A percentile compares a stretch with the other conserved stretches of the same genome.
Conservation (phyloP, 2,797 vertebrate genomes). For the Intellagama lesueurii region DNA sequence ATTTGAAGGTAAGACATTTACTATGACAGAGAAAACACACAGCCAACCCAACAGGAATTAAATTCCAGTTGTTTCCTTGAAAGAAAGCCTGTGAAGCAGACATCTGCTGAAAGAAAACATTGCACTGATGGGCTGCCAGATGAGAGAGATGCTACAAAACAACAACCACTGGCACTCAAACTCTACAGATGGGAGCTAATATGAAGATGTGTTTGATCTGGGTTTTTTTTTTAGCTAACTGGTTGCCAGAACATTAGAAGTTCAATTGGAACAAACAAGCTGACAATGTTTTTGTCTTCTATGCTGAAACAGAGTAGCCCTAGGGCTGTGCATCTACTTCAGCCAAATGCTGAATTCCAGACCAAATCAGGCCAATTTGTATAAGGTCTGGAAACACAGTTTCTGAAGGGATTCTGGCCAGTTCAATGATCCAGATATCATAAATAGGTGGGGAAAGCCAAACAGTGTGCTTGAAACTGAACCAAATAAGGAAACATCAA, state of each 20-base stretch:
- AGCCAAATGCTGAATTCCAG: too few relatives aligned
- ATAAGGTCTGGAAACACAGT: too few relatives aligned
- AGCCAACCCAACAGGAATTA: neutral
- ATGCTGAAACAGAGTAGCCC: neutral
- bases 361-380: too few relatives aligned
- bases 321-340: too few relatives aligned
- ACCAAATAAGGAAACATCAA: too few relatives aligned
- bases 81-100: neutral
- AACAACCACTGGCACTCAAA: slow-evolving; percentile 5
- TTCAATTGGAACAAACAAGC: neutral
- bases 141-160: slow-evolving; percentile 1
- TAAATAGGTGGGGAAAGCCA: too few relatives aligned
- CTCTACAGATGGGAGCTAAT: slow-evolving; percentile 1
- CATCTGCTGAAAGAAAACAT: slow-evolving; percentile 2
- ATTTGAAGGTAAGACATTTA: neutral
- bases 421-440: too few relatives aligned
- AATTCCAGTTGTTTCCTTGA: neutral
- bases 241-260: neutral
- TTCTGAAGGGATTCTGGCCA: too few relatives aligned
- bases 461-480: too few relatives aligned
- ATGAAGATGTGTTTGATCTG: neutral
- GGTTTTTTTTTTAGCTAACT: neutral
- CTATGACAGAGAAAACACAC: neutral
- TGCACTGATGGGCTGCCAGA: slow-evolving; percentile 19
- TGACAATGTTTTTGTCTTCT: neutral